Base-by-base conservation (phyloP, 1,140 invertebrate species). In the Dendroctonus ponderosae region DNA sequence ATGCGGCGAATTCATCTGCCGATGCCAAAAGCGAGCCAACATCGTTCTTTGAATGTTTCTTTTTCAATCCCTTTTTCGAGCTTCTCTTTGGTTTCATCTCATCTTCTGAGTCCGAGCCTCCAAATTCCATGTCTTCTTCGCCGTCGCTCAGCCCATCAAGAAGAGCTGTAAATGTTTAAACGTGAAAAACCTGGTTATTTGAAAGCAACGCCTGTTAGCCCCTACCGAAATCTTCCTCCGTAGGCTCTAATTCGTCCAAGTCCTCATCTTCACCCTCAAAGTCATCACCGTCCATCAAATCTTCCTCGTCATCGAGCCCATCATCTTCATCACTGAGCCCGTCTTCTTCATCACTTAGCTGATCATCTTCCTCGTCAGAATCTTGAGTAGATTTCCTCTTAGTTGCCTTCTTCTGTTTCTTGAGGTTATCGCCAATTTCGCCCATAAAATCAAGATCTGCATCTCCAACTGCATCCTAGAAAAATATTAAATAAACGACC, bases 391-490 rank as follows among this genome's bases (percentile, higher is more conserved):
- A 11, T 26, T 37, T 49, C 41, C 48, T 70, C 66, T 67, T 72
- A 71, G 72, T 71, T 59, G 70, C 75, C 77, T 75, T 74, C 67
- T 78, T 78, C 51, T 70, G 79, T 6, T 72, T 76, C 14, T 70
- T 71, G 8, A 80, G 78, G 44, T 77, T 80, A 62, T 78, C 71
- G 54, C 83, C 77, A 72, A 85, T 78, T 64, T 85, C 83, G 6
- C 82, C 79, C 70, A 85, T 74, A 53, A 77, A 85, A 74, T 86
- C 86, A 9, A 87, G 71, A 71, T 87, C 83, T 70, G 86, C 83
- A 42, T 75, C 73, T 39, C 74, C 64, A 14, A 71, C 67, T n/a
- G 52, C 60, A 46, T 67, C 63, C 53, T 63, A 40, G 5, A 52
- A 62, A 52, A 14, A 6, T 12, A 52, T 49, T 48, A 60, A 44